Percentiles rank a stretch among this genome's conserved stretches.
These are phyloP conservation scores for Lepas anatifera DNA, from an alignment of 2,888 invertebrate genomes.

Conservation along the genomic window DNA sequence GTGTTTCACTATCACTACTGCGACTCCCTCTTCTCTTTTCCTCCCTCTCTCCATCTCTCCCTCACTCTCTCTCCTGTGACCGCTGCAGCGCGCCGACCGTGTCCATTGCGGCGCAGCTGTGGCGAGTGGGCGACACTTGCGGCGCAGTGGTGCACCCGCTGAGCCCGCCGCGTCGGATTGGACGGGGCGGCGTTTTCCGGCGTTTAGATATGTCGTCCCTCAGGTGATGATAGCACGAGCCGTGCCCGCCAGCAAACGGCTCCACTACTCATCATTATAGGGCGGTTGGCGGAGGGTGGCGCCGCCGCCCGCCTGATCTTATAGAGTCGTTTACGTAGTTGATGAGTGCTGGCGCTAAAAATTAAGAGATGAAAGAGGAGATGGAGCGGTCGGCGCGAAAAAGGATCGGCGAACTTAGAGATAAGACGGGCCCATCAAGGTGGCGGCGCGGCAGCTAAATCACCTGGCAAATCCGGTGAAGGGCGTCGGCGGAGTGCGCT, in stretches of 20 bases:
- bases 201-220: conserved; percentile 1
- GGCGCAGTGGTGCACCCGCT: not conserved
- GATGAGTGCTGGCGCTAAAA: conserved; percentile 5
- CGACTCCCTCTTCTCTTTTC: too few species aligned
- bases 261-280: conserved; percentile 2
- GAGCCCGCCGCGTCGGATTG: conserved; percentile 1
- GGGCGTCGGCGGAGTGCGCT: not conserved
- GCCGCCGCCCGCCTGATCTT: not conserved
- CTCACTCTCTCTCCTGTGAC: too few species aligned
- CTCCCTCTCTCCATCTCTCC: too few species aligned
- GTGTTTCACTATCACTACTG: too few species aligned
- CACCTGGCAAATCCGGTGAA: conserved; percentile 5
- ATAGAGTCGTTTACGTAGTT: conserved; percentile 11
- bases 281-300: not conserved
- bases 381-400: conserved; percentile 7
- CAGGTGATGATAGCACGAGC: not conserved
- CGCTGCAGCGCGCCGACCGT: not conserved
- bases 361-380: conserved; percentile 12
- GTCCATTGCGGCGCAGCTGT: conserved; percentile 2
- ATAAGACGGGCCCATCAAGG: conserved; percentile 9
- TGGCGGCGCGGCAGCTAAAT: not conserved
- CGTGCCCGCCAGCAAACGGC: not conserved
- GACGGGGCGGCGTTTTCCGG: not conserved
- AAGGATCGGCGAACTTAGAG: conserved; percentile 12
- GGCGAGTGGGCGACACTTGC: not conserved